These are phyloP conservation scores for Ahaetulla prasina DNA, from an alignment of 2,113 vertebrate species.

Conservation along the genomic window DNA sequence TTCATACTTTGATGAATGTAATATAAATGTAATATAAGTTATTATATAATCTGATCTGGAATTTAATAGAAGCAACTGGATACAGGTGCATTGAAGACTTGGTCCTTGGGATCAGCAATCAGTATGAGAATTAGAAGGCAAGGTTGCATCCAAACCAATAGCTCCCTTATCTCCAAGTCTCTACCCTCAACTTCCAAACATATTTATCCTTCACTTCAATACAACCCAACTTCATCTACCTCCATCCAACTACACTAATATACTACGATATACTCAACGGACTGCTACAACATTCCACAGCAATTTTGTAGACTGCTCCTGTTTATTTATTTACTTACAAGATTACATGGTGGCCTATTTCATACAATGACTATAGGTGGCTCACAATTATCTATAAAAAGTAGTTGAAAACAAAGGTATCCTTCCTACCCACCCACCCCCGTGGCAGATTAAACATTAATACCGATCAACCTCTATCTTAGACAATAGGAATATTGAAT, in stretches of 20 bases:
- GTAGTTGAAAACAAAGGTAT: not conserved
- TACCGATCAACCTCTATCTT: not conserved
- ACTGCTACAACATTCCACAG: not conserved
- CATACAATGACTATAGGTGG: not conserved
- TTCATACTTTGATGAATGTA: too few species aligned
- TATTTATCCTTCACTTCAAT: not conserved
- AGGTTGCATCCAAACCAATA: not conserved
- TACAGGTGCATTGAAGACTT: not conserved
- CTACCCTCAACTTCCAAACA: not conserved
- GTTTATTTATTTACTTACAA: not conserved
- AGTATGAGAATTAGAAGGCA: not conserved
- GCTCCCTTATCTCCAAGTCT: not conserved
- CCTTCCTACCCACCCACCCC: not conserved
- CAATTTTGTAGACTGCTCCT: not conserved
- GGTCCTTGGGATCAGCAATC: not conserved
- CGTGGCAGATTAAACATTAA: not conserved
- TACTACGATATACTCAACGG: not conserved
- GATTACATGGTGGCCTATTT: not conserved
- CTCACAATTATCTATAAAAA: not conserved
- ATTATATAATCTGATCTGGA: too few species aligned
- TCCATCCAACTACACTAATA: not conserved
- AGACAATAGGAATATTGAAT: not conserved
- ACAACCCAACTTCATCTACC: not conserved
- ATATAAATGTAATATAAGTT: too few species aligned
- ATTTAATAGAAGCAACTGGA: too few species aligned